Base-by-base conservation (phyloP, 2,888 invertebrate species). In the Lasioglossum pauxillum region DNA sequence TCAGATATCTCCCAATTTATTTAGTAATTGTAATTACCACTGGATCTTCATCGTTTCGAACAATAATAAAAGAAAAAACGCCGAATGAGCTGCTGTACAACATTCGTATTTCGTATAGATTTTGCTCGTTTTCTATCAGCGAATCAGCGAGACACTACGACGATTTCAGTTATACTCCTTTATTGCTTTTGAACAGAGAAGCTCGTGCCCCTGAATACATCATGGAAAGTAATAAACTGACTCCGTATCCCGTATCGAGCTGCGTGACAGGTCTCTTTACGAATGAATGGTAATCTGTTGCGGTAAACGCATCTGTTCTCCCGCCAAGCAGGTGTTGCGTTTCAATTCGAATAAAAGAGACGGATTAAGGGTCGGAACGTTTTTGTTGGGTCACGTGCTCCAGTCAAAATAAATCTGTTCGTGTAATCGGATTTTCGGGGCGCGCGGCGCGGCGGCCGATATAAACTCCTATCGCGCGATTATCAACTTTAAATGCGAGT, bases 361-460 rank as follows among this genome's bases (percentile, higher is more conserved):
- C 75, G 79, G 92, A 91, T 91, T 89, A 91, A 89, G 91, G 90
- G 85, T 85, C 67, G 75, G 84, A 90, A 89, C 90, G 94, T 94
- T 95, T 95, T 95, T 95, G 95, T 94, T 93, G 90, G 93, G 94
- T 95, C 95, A 95, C 95, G 95, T 95, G 95, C 94, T 53, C 86
- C 91, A 91, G 94, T 94, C 94, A 94, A 94, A 95, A 94, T 94
- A 94, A 93, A 94, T 94, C 92, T 93, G 85, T 90, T 86, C 85
- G 75, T 90, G 90, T 93, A 93, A 94, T 93, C 93, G 92, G 92
- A 93, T 93, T 93, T 90, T 77, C 87, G 31, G 76, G 76, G 23
- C 31, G 31, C 31, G 31, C 31, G 31, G 31, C 31, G 31, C 31
- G 31, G 31, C 81, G 67, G 71, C 71, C 80, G 81, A 91, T 87